These are phyloP conservation scores for Chromis chromis DNA, from an alignment of 2,797 vertebrate genomes.

Conservation along the genomic window DNA sequence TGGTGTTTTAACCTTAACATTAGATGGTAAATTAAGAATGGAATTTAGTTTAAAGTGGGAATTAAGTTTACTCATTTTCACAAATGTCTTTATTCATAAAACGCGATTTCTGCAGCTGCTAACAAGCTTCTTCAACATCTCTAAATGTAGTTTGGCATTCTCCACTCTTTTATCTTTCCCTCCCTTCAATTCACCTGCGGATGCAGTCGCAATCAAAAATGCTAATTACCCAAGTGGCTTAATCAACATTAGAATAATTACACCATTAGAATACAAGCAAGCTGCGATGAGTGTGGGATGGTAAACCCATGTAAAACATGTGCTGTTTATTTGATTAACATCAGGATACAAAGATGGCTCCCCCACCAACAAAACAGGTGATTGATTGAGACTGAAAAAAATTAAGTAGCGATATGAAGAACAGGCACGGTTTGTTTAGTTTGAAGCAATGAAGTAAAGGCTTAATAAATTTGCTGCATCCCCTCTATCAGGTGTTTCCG, in stretches of 20 bases:
- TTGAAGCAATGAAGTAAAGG: conserved; percentile 2
- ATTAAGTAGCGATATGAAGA: conserved; percentile 10
- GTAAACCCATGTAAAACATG: conserved; percentile 79
- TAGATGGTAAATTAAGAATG: neutral
- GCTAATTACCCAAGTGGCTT: conserved; percentile 81
- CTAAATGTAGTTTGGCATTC: conserved; percentile 38
- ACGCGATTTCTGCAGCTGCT: neutral
- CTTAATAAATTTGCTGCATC: neutral
- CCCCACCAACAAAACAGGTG: conserved; percentile 65
- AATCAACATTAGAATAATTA: conserved; percentile 83
- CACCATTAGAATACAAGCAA: conserved; percentile 74
- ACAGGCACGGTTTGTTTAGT: conserved; percentile 20
- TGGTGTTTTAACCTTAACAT: neutral
- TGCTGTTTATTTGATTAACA: conserved; percentile 76
- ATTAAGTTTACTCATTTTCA: conserved; percentile 2
- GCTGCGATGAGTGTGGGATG: conserved; percentile 73
- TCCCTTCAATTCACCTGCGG: conserved; percentile 71
- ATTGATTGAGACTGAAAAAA: conserved; percentile 58
- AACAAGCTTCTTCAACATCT: neutral
- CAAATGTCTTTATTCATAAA: too few relatives aligned
- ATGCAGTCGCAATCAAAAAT: conserved; percentile 78
- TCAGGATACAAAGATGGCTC: conserved; percentile 63
- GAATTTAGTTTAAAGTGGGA: neutral
- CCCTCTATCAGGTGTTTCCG: neutral
- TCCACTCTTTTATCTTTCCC: conserved; percentile 36